These are phyloP conservation scores for fruit fly (Drosophila melanogaster) DNA, from an alignment of 1,140 invertebrate species.

Conservation along the genomic window Release_6_plus_ISO1_MT NT_033779.5:2362501-2363000, in stretches of 20 bases:
- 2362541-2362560: constrained; percentile 26
- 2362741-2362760: not conserved
- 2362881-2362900: constrained; percentile 13
- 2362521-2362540: constrained; percentile 18
- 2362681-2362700: too few species aligned
- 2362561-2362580: constrained; percentile 9
- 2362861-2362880: constrained; percentile 6
- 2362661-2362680: too few species aligned
- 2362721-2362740: too few species aligned
- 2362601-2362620: not conserved
- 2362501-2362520: constrained; percentile 18
- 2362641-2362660: too few species aligned
- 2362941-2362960: constrained; percentile 66
- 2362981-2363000: constrained; percentile 21
- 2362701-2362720: not conserved
- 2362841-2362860: constrained; percentile 9
- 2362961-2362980: constrained; percentile 63
- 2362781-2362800: constrained; percentile 56
- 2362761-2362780: not conserved
- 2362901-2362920: constrained; percentile 5
- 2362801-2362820: constrained; percentile 41
- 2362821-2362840: constrained; percentile 20
- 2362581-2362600: not conserved
- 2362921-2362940: constrained; percentile 72
- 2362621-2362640: not conserved